Conservation (phyloP, 2,888 invertebrate species). For the Eumerus sabulonum region DNA sequence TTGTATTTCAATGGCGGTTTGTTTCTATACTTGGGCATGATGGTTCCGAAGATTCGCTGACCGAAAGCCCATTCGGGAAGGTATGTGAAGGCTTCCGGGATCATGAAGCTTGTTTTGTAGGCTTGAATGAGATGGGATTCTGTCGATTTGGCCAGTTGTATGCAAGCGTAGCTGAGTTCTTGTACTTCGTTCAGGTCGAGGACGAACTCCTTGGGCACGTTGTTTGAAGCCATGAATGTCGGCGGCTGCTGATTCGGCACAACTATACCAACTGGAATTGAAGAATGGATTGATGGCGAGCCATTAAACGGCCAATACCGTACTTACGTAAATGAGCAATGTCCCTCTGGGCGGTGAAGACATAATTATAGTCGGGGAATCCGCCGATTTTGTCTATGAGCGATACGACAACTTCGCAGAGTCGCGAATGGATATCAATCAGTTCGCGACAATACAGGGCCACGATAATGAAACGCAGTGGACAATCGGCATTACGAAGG, state of each 20-base stretch:
- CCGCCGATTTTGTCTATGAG: constrained; percentile 61
- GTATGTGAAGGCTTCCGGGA: constrained; percentile 65
- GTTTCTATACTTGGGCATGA: constrained; percentile 71
- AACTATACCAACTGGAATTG: constrained; percentile 49
- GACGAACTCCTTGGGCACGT: constrained; percentile 65
- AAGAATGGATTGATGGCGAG: neutral
- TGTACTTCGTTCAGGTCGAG: constrained; percentile 72
- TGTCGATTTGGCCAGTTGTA: constrained; percentile 46
- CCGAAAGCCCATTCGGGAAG: constrained; percentile 66
- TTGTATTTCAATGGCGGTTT: constrained; percentile 68
- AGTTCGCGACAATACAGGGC: constrained; percentile 70
- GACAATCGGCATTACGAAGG: constrained; percentile 67
- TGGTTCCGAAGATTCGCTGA: constrained; percentile 72
- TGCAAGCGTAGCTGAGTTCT: constrained; percentile 70
- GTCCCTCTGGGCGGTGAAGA: constrained; percentile 71
- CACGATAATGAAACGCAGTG: constrained; percentile 69
- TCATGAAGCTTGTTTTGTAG: constrained; percentile 71
- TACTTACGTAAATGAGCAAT: constrained; percentile 72
- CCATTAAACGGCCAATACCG: neutral
- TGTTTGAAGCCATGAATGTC: constrained; percentile 70
- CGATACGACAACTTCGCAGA: constrained; percentile 69
- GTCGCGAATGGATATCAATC: constrained; percentile 70
- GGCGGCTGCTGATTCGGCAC: constrained; percentile 55
- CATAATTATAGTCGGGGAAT: constrained; percentile 71
- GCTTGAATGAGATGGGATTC: constrained; percentile 69